Percentiles rank a stretch among this genome's conserved stretches.
Evolutionary conservation across 2,888 invertebrate species (phyloP).

Genomic region (Agrochola macilenta): DNA sequence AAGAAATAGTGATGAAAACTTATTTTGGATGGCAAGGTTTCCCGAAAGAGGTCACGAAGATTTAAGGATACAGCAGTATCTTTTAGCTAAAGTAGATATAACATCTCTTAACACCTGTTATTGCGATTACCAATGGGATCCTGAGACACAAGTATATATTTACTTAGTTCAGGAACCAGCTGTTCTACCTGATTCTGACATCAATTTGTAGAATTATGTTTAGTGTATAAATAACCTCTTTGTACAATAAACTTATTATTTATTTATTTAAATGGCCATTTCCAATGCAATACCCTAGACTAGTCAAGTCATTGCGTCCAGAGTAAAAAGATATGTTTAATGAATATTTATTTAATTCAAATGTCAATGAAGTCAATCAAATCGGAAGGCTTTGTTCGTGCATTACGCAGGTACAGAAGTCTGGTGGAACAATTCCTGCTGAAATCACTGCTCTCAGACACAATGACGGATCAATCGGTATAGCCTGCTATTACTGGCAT

Average conservation of each 20-base stretch:
- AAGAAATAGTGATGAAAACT: background rate
- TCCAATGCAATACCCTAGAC: background rate
- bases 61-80: background rate
- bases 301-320: background rate
- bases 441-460: constrained; percentile 78
- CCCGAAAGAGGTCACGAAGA: background rate
- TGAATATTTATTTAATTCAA: constrained; percentile 7
- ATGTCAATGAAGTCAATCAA: constrained; percentile 48
- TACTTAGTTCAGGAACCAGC: too few relatives aligned
- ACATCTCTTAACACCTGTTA: background rate
- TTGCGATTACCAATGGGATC: background rate
- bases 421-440: constrained; percentile 74
- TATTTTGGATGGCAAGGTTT: background rate
- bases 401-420: constrained; percentile 48
- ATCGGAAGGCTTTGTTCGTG: constrained; percentile 12
- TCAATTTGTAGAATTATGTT: too few relatives aligned
- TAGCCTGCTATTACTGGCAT: constrained; percentile 62
- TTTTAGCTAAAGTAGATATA: background rate
- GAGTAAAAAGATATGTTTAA: background rate
- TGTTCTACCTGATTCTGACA: too few relatives aligned
- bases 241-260: too few relatives aligned
- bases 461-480: constrained; percentile 80
- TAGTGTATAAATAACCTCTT: too few relatives aligned
- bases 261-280: background rate
- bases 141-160: too few relatives aligned